Base-by-base conservation (phyloP, 2,797 vertebrate species). In the Podargus strigoides region DNA sequence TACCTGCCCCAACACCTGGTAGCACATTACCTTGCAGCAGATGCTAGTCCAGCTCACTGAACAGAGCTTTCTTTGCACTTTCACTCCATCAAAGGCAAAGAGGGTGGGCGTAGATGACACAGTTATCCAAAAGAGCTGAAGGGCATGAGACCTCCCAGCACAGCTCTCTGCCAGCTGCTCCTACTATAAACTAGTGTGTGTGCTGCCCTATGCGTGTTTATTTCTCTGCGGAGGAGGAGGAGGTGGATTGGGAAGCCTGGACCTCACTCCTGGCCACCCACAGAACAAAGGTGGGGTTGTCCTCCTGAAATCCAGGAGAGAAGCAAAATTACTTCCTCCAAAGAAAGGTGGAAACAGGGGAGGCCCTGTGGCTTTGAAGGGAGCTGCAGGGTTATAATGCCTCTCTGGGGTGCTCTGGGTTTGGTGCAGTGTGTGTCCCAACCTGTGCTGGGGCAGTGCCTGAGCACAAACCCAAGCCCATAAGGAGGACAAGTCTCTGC, bases 261-360 rank as follows among this genome's bases (percentile, higher is more conserved):
- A 92, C 59, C 74, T 91, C 5, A 2, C 63, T 91, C 34, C 41
- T 1, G 95, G 70, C 94, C 95, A 95, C 95, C 94, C 95, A 96
- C 90, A 82, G 80, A 94, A 95, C 94, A 97, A 96, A 95, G 94
- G 39, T 28, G 4, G 39, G 12, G 87, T 76, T 96, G 95, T 97
- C 82, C 47, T 87, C 58, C 50, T 74, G 68, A 92, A 96, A 89
- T 46, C 37, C 63, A 59, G 66, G 76, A 78, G 50, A 86, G 82
- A 80, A 85, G 44, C 42, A 93, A 87, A 96, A 87, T 68, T 81
- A 34, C 83, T 90, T 94, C 74, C 80, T 88, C 69, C 44, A 78
- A 49, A 89, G 84, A 56, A 93, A 93, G 92, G 70, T 93, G 52
- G 76, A 85, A 93, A 92, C 17, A 75, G 47, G 32, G 62, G 67